Percentiles rank a stretch among this genome's conserved stretches.
Conservation (phyloP, 1,140 invertebrate genomes). For the Camponotus vicinus region DNA sequence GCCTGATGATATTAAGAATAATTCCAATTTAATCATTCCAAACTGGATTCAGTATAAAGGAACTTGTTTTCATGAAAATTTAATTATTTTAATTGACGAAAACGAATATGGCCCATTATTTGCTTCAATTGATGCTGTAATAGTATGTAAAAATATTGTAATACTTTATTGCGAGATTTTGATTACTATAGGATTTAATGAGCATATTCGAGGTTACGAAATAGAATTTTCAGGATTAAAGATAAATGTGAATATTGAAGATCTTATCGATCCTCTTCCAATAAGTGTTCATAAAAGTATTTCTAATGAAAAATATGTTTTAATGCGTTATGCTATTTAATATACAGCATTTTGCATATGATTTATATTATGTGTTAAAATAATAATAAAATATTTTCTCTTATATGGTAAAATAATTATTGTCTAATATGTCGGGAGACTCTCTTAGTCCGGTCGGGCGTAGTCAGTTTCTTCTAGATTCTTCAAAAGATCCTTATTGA, state of each 20-base stretch:
- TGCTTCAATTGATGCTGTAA: conserved; percentile 22
- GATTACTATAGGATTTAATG: conserved; percentile 3
- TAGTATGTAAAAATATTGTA: not conserved
- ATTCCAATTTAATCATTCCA: not conserved
- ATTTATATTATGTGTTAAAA: too few species aligned
- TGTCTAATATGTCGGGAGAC: too few species aligned
- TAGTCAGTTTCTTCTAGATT: too few species aligned
- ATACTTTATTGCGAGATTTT: not conserved
- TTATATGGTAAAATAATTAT: too few species aligned
- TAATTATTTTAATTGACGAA: conserved; percentile 26
- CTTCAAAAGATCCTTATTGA: too few species aligned
- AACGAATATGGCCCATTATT: conserved; percentile 15
- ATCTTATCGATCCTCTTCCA: not conserved
- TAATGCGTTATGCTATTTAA: too few species aligned
- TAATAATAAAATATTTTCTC: too few species aligned
- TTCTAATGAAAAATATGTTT: not conserved
- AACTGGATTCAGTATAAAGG: conserved; percentile 5
- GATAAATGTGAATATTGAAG: not conserved
- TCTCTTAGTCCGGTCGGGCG: too few species aligned
- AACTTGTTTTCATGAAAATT: conserved; percentile 9
- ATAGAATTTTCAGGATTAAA: not conserved
- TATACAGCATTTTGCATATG: too few species aligned
- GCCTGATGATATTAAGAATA: conserved; percentile 9
- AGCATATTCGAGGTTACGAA: conserved; percentile 24
- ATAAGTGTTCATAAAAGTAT: not conserved